These are phyloP conservation scores for Heterotis niloticus DNA, from an alignment of 2,113 vertebrate genomes.

Conservation along the genomic window DNA sequence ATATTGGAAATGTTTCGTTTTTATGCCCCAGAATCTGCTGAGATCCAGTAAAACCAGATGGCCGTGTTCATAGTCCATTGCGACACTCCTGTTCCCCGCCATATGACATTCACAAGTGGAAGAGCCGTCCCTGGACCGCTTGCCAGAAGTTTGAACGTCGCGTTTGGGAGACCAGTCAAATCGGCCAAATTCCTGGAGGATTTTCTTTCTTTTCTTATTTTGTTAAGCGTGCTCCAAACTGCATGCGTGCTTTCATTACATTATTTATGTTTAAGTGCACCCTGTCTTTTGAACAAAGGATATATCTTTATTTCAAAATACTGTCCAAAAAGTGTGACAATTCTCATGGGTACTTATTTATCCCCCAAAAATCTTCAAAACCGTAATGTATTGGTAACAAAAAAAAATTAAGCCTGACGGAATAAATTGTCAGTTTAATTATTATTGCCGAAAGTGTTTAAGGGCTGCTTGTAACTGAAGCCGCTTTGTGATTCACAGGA, in stretches of 20 bases:
- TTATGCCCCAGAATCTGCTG: conserved; percentile 66
- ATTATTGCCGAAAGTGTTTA: not conserved
- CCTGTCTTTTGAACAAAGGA: not conserved
- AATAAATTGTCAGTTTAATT: no score
- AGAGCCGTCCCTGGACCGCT: conserved; percentile 52
- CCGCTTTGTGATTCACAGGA: no score
- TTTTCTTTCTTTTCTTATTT: not conserved
- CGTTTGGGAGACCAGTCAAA: conserved; percentile 59
- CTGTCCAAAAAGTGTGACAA: no score
- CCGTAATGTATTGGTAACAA: no score
- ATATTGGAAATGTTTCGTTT: conserved; percentile 63
- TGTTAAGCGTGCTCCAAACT: not conserved
- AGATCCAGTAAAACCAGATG: conserved; percentile 73
- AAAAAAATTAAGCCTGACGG: no score
- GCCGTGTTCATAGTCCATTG: conserved; percentile 60
- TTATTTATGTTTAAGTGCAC: not conserved
- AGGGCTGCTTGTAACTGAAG: no score
- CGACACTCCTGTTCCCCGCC: conserved; percentile 66
- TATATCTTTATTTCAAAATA: no score
- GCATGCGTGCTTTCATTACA: not conserved
- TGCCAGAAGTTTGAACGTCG: conserved; percentile 59
- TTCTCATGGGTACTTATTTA: no score
- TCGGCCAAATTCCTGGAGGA: conserved; percentile 59
- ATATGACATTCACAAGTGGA: conserved; percentile 69
- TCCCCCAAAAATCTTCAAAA: no score